Evolutionary conservation across 37 sponge, comb jelly and placozoan genomes (phyloP), one percentile per base, ranked within the genome.

Genomic region (Crambe crambe): DNA sequence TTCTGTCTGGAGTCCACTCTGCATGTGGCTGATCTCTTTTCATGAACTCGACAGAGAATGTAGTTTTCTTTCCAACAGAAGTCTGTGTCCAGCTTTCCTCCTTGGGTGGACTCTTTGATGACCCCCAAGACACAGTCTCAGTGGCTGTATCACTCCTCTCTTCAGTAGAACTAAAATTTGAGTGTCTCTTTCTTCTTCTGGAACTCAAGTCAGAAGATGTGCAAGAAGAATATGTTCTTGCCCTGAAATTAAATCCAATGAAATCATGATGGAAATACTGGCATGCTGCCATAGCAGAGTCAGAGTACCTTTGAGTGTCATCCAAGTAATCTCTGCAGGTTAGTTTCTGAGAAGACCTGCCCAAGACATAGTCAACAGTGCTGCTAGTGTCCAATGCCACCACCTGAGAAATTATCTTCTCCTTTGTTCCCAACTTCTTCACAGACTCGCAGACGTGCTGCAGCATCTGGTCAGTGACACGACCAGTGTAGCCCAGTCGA

Each of bases 241-340:
- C 6, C 51, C 51, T 47, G 51, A 15, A 47, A 15, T 15, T 47
- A 47, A 47, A 47, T 47, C 6, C 12, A 47, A 47, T 47, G 10
- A 47, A 6, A 47, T 47, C 12, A 47, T 47, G 6, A 12, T 47
- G n/a, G n/a, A n/a, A n/a, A n/a, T n/a, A n/a, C n/a, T n/a, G n/a
- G n/a, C n/a, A n/a, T n/a, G n/a, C n/a, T n/a, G n/a, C n/a, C n/a
- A n/a, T n/a, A n/a, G n/a, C n/a, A n/a, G n/a, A n/a, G n/a, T n/a
- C n/a, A n/a, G n/a, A 47, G 1, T 47, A 81, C 82, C 87, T 80
- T 6, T 35, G 40, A 0, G 51, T 67, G 44, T 70, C 42, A 37
- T 47, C 77, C 36, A 88, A 72, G 74, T 82, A 82, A 68, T 88
- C 88, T 56, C 88, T 82, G 25, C 72, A 76, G 17, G 68, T 81